These are phyloP conservation scores for Aplochiton taeniatus DNA, from an alignment of 2,797 vertebrate genomes.

Conservation along the genomic window DNA sequence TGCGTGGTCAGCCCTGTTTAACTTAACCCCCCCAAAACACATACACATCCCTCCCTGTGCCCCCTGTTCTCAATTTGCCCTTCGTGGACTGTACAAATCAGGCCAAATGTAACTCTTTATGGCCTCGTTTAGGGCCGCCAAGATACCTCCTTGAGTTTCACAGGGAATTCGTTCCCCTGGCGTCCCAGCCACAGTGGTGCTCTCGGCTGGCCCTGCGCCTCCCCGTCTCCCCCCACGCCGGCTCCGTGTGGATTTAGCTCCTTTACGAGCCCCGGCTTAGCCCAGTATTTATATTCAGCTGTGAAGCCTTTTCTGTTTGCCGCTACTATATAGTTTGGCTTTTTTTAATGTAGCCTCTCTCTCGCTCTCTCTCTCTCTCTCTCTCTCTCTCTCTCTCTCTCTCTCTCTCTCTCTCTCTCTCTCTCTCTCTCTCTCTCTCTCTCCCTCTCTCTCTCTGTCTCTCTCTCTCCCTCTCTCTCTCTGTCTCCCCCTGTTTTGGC, in stretches of 20 bases:
- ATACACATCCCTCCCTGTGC: conserved; percentile 46
- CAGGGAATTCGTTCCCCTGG: conserved; percentile 60
- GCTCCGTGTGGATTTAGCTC: conserved; percentile 59
- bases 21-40: conserved; percentile 71
- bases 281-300: conserved; percentile 51
- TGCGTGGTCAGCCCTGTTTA: conserved; percentile 81
- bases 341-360: conserved; percentile 8
- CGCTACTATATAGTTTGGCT: conserved; percentile 29
- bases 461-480: conserved; percentile 2
- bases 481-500: neutral
- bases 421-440: conserved; percentile 1
- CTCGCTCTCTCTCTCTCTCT: conserved; percentile 19
- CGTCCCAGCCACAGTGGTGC: conserved; percentile 37
- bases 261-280: conserved; percentile 50
- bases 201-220: conserved; percentile 20
- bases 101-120: conserved; percentile 86
- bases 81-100: conserved; percentile 80
- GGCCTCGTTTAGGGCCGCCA: conserved; percentile 71
- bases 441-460: conserved; percentile 6
- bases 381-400: conserved; percentile 20
- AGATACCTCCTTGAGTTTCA: conserved; percentile 70
- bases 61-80: conserved; percentile 80
- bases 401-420: neutral
- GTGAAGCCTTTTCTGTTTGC: conserved; percentile 40
- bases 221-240: conserved; percentile 13